Percentiles rank a stretch among this genome's conserved stretches.
phyloP scores from a whole-genome alignment of 2,797 vertebrate genomes.

The Sparus aurata region DNA sequence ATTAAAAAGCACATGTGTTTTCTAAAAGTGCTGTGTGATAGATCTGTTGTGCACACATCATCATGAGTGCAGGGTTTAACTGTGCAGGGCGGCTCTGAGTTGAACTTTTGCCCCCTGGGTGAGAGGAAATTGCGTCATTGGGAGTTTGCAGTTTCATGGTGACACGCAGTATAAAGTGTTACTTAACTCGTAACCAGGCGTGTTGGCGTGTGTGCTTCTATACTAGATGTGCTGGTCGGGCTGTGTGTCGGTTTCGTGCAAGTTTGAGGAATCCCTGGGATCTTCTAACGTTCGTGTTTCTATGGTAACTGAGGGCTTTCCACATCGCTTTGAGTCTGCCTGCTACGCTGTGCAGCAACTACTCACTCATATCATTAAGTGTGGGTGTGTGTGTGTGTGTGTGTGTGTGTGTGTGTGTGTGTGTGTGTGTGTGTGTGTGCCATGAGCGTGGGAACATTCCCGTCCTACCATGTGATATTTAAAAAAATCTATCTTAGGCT shows the following conservation, averaged over 20 bases:
- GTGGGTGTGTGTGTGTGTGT: conserved; percentile 7
- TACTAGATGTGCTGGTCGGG: conserved; percentile 10
- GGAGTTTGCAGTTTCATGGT: conserved; percentile 23
- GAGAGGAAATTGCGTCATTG: conserved; percentile 19
- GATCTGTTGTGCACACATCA: not conserved
- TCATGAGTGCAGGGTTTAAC: not conserved
- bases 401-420: not conserved
- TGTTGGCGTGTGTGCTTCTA: conserved; percentile 36
- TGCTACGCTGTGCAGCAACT: conserved; percentile 40
- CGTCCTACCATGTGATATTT: not conserved
- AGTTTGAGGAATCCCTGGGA: conserved; percentile 78
- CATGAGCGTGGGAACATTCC: conserved; percentile 43
- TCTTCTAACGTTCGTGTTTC: conserved; percentile 76
- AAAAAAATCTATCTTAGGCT: not conserved
- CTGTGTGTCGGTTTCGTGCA: conserved; percentile 47
- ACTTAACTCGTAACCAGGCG: conserved; percentile 26
- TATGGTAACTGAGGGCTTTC: conserved; percentile 76
- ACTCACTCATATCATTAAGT: conserved; percentile 42
- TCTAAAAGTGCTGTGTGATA: not conserved
- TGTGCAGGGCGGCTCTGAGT: not conserved
- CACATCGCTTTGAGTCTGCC: conserved; percentile 54
- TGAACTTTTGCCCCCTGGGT: not conserved
- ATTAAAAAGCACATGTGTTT: not conserved
- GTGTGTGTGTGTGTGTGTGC: not conserved
- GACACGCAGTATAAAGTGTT: conserved; percentile 40